These are phyloP conservation scores for Wasmannia auropunctata DNA, from an alignment of 1,140 invertebrate species.

Conservation along the genomic window DNA sequence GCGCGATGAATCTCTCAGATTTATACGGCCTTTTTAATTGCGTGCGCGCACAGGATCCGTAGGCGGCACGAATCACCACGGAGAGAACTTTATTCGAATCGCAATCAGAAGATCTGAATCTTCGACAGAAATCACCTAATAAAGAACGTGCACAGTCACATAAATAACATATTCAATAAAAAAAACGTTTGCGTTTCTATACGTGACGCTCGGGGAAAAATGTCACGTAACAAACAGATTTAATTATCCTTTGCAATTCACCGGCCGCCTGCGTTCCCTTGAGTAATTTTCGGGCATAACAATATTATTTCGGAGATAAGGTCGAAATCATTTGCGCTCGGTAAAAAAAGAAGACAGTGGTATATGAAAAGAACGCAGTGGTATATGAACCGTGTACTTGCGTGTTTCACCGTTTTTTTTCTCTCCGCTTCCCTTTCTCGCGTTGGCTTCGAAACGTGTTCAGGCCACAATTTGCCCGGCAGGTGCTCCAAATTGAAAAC, in stretches of 20 bases:
- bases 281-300: not conserved
- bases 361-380: constrained; percentile 6
- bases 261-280: not conserved
- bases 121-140: constrained; percentile 19
- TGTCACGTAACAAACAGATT: constrained; percentile 21
- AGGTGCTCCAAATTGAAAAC: constrained; percentile 76
- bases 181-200: not conserved
- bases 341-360: constrained; percentile 7
- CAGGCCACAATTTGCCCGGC: constrained; percentile 71
- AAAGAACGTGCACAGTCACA: not conserved
- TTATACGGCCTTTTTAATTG: constrained; percentile 56
- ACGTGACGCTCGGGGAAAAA: not conserved
- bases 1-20: constrained; percentile 57
- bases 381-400: constrained; percentile 29
- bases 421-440: not conserved
- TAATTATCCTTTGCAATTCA: not conserved
- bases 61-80: constrained; percentile 11
- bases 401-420: constrained; percentile 14
- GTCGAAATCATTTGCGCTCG: constrained; percentile 13
- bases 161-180: too few relatives aligned
- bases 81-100: constrained; percentile 37
- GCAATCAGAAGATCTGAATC: constrained; percentile 4
- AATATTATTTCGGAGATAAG: constrained; percentile 45
- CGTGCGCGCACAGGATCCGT: constrained; percentile 10
- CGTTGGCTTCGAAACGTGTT: constrained; percentile 62